Percentiles rank a stretch among this genome's conserved stretches.
These are phyloP conservation scores for Spheniscus humboldti DNA, from an alignment of 2,797 vertebrate genomes.

Conservation along the genomic window DNA sequence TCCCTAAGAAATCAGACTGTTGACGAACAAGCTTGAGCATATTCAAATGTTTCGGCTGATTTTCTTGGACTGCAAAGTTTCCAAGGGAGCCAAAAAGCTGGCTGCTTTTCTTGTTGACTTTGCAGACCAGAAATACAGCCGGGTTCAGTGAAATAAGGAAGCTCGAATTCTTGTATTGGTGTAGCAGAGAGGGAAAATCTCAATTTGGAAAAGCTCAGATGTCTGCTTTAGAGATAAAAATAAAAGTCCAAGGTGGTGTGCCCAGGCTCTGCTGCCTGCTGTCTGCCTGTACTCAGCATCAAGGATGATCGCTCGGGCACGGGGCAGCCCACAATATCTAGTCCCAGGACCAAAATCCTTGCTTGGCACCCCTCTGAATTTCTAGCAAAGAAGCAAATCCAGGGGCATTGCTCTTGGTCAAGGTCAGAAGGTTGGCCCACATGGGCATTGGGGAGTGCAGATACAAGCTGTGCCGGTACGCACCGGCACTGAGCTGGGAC, in stretches of 20 bases:
- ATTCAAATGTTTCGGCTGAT: slow-evolving; percentile 45
- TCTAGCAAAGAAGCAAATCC: not conserved
- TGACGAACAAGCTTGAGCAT: slow-evolving; percentile 12
- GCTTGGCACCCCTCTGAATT: not conserved
- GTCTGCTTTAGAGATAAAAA: not conserved
- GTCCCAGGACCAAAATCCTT: not conserved
- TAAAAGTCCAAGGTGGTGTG: not conserved
- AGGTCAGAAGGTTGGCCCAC: not conserved
- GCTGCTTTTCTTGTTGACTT: slow-evolving; percentile 37
- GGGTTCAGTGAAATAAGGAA: not conserved
- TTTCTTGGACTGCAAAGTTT: slow-evolving; percentile 60
- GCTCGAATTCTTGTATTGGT: not conserved
- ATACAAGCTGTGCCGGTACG: not conserved
- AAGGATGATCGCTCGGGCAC: rapidly evolving
- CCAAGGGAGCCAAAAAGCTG: slow-evolving; percentile 37
- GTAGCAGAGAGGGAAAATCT: not conserved
- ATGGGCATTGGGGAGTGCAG: not conserved
- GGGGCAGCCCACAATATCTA: not conserved
- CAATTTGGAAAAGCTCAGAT: not conserved
- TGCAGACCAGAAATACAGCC: slow-evolving; percentile 19
- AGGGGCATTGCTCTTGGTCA: not conserved
- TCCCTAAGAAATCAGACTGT: slow-evolving; percentile 54
- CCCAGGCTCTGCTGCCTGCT: not conserved
- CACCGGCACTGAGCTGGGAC: not conserved
- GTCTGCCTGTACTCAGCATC: not conserved